Evolutionary conservation across 2,888 invertebrate genomes (phyloP).

Genomic region (Cryptocephalus moraei): DNA sequence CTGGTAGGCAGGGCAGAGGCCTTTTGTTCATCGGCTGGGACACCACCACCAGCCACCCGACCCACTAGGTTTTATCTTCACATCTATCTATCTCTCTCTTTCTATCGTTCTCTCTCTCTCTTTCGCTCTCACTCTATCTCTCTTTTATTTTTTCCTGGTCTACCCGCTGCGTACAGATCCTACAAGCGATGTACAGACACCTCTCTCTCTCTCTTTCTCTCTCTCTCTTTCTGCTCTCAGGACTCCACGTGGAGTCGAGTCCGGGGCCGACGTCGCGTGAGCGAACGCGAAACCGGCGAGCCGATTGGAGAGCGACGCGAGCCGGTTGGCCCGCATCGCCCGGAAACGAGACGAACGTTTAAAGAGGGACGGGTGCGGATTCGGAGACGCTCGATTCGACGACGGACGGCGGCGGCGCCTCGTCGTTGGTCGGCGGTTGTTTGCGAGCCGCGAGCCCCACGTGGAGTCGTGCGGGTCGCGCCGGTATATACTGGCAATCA

Average conservation of each 20-base stretch:
- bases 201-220: no score
- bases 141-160: conserved; percentile 41
- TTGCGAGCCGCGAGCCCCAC: conserved; percentile 27
- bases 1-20: conserved; percentile 34
- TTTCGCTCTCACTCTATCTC: conserved; percentile 25
- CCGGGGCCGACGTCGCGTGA: conserved; percentile 22
- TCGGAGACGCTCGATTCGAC: conserved; percentile 16
- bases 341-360: conserved; percentile 31
- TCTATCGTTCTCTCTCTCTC: conserved; percentile 32
- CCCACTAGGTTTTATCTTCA: conserved; percentile 39
- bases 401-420: conserved; percentile 10
- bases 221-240: no score
- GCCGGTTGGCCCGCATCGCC: conserved; percentile 18
- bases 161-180: conserved; percentile 38
- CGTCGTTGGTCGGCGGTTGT: conserved; percentile 17
- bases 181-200: conserved; percentile 39
- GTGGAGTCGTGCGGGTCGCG: conserved; percentile 32
- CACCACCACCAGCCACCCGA: conserved; percentile 22
- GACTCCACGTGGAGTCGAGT: conserved; percentile 37
- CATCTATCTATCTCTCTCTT: conserved; percentile 15
- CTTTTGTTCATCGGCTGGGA: conserved; percentile 36
- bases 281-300: conserved; percentile 23
- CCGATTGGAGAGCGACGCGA: conserved; percentile 25
- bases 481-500: conserved; percentile 43
- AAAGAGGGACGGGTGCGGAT: conserved; percentile 25